Evolutionary conservation across 2,113 vertebrate species (phyloP).

Genomic region (Balaeniceps rex): DNA sequence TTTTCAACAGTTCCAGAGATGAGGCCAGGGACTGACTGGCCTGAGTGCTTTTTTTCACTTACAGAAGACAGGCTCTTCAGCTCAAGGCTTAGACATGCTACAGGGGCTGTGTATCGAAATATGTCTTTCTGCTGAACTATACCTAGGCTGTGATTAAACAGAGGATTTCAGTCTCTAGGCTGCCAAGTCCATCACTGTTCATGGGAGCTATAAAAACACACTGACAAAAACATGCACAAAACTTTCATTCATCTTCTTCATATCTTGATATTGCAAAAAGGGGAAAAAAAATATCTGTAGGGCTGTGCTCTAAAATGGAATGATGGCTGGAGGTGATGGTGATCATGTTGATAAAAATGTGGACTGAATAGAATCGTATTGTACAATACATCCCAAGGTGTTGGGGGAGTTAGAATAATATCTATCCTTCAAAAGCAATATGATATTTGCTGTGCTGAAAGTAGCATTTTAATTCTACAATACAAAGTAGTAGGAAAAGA

Average conservation of each 20-base stretch:
- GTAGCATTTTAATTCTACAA: neutral
- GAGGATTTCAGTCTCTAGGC: constrained; percentile 46
- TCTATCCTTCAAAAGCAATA: neutral
- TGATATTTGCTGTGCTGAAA: neutral
- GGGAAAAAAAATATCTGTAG: neutral
- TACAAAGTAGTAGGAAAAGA: neutral
- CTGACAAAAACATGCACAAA: constrained; percentile 44
- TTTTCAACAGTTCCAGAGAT: neutral
- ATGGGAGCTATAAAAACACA: neutral
- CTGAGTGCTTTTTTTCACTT: neutral
- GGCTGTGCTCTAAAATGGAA: neutral
- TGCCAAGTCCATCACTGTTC: constrained; percentile 24
- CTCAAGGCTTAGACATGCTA: neutral
- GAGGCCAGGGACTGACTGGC: neutral
- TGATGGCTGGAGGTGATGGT: neutral
- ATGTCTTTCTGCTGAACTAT: neutral
- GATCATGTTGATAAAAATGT: constrained; percentile 7
- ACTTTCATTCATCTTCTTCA: constrained; percentile 33
- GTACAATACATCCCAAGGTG: constrained; percentile 1
- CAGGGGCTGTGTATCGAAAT: neutral
- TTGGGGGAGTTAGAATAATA: neutral
- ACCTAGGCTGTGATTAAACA: constrained; percentile 45
- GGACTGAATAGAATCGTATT: neutral
- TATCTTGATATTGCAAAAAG: constrained; percentile 3
- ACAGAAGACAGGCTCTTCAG: neutral